Evolutionary conservation across 2,113 vertebrate species (phyloP), one percentile per base, ranked within the genome.

Genomic region (Haplotaxodon microlepis): DNA sequence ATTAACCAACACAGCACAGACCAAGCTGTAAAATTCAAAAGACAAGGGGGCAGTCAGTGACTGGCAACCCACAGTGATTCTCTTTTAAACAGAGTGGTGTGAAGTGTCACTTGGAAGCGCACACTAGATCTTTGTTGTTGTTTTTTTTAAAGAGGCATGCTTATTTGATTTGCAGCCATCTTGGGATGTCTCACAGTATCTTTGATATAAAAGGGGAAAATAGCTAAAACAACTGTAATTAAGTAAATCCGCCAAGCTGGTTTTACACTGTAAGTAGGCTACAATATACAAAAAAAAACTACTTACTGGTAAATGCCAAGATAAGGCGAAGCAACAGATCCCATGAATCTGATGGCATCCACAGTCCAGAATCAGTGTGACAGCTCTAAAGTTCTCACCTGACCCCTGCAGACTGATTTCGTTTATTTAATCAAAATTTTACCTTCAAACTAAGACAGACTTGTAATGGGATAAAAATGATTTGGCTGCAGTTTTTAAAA

Each of bases 161-260:
- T 93, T 91, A 95, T 92, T 96, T 95, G 90, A 95, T 96, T 94
- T 93, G 92, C 38, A 57, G 90, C 87, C 87, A 83, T 90, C 88
- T 87, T 90, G 79, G 83, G 59, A 90, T 86, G 81, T 83, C 86
- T 89, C 13, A 13, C 89, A 83, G 93, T 88, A 83, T 80, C 79
- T 56, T 59, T 91, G 85, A 95, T 95, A 87, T 93, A 93, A 93
- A 85, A 66, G 38, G 38, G 53, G 61, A 66, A 84, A 81, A 80
- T 54, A 84, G 66, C 42, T 90, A 82, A 90, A 93, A 95, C 84
- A 81, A 92, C 9, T 50, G 24, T 50, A 50, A 31, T 47, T 47
- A 87, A 73, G 53, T 91, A 86, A 51, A 90, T 76, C 54, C 8
- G 6, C 40, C 53, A 63, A 21, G 4, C 71, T 82, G 73, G 81